Evolutionary conservation across 2,888 invertebrate species (phyloP), one percentile per base, ranked within the genome.

Genomic region (Drosophila melanosoma): DNA sequence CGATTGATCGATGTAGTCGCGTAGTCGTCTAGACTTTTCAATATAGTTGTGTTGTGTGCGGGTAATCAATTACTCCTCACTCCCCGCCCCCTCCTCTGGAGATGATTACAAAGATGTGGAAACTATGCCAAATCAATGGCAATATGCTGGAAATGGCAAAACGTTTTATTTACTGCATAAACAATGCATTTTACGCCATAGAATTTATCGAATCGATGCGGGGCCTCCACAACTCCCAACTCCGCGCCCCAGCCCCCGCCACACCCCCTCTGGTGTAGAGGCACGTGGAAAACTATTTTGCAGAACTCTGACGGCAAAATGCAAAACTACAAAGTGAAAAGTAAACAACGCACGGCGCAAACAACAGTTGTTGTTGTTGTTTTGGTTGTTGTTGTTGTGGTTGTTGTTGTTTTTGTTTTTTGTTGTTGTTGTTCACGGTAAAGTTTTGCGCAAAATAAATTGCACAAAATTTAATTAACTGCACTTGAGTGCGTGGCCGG

Each of bases 401-500:
- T 33, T 60, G 74, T 40, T 61, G 53, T 35, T 69, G 52, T 51
- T 56, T 20, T 52, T 58, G n/a, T n/a, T n/a, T 42, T 60, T 66
- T 23, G 29, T 29, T 65, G 61, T 38, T 72, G 75, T 67, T 79
- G 80, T 63, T 75, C 70, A 33, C 69, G 74, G 51, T 66, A 86
- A 84, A 84, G 75, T 88, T 84, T 83, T 83, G 79, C 72, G 73
- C 82, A 88, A 86, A 86, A 88, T 88, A 86, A 86, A 86, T 86
- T 88, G 86, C 80, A 74, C 79, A 83, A 86, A 86, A 86, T 88
- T 86, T 88, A 86, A 86, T 86, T 86, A 86, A 86, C 86, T 86
- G 86, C 89, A 86, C 84, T 84, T 81, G 82, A 87, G 85, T 85
- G 87, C 87, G 75, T 79, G 69, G 79, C 73, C 63, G 63, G 70